Base-by-base conservation (phyloP, 2,888 invertebrate species). In the Agonopterix alstromeriana region DNA sequence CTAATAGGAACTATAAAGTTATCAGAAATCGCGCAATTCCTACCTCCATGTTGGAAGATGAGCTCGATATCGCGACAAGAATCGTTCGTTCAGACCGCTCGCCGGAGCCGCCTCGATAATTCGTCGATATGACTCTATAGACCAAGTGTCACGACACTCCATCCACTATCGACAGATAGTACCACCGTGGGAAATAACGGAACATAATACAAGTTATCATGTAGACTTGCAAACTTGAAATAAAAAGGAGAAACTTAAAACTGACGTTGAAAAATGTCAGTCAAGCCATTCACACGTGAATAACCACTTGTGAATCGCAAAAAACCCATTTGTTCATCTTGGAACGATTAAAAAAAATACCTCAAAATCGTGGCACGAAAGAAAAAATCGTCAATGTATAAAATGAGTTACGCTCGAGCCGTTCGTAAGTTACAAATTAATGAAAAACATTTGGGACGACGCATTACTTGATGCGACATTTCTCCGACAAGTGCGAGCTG, bases 401-500 rank as follows among this genome's bases (percentile, higher is more conserved):
- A 68, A 69, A 71, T 71, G 69, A 75, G 64, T 66, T 69, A 69
- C 73, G 73, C 12, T 41, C 17, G 35, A 42, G 36, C 10, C n/a
- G 68, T 69, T 65, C 69, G 68, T 64, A 71, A 71, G 60, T 70
- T 73, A 73, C 71, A 77, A 82, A 82, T 85, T 81, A 80, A 80
- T 71, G 70, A 67, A 75, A 78, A 76, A 73, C 71, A 83, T 82
- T 77, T 73, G 70, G 75, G 75, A 74, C 72, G 69, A 64, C 67
- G 70, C 81, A 84, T 82, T 76, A 76, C 76, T 71, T n/a, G 38
- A 38, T 38, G 38, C 38, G n/a, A 79, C 86, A 83, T 84, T 83
- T 77, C 75, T 72, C 67, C 69, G 75, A 73, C 84, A 82, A 83
- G 84, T 77, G 77, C 81, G 72, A 73, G 61, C 70, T 65, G 74